Base-by-base conservation (phyloP, 2,113 vertebrate genomes). In the Ptyas mucosa region DNA sequence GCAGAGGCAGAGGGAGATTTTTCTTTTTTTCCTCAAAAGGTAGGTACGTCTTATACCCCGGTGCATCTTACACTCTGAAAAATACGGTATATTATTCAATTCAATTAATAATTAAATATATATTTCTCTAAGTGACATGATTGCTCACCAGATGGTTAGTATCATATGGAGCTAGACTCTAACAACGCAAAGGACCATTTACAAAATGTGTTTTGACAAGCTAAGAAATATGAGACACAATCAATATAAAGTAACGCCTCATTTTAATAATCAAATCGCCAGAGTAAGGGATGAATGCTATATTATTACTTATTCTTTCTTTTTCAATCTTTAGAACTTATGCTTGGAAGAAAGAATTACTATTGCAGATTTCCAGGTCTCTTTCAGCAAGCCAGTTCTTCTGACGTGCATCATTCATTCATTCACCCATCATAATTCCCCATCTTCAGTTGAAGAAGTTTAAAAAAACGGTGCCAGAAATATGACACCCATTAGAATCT, bases 331-430 rank as follows among this genome's bases (percentile, higher is more conserved):
- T 34, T n/a, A 58, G n/a, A 88, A 64, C 26, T 51, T 10, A 58
- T 18, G 57, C 43, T 93, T 86, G 21, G 24, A 85, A 85, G 58
- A 89, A 26, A 58, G 43, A 89, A 58, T 3, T 39, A 20, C 55
- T 26, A 85, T 43, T 46, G 58, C 54, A 58, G 54, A 55, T 85
- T 69, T 54, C 57, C 49, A 18, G 5, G 20, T 26, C n/a, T 34
- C 87, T 88, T 89, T 89, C 49, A 85, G 29, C 43, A 52, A 51
- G 39, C 43, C 85, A 39, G 52, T 91, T 89, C 86, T 89, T 89
- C 90, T 89, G 93, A 52, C 69, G 85, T 53, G 11, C 86, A 91
- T 69, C 69, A 91, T 86, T 92, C 55, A 91, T 86, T 92, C 55
- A 85, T 34, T 89, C 24, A 43, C 55, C 90, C 58, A 64, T 86